Conservation (phyloP, 2,113 vertebrate genomes). For the Lagopus muta region DNA sequence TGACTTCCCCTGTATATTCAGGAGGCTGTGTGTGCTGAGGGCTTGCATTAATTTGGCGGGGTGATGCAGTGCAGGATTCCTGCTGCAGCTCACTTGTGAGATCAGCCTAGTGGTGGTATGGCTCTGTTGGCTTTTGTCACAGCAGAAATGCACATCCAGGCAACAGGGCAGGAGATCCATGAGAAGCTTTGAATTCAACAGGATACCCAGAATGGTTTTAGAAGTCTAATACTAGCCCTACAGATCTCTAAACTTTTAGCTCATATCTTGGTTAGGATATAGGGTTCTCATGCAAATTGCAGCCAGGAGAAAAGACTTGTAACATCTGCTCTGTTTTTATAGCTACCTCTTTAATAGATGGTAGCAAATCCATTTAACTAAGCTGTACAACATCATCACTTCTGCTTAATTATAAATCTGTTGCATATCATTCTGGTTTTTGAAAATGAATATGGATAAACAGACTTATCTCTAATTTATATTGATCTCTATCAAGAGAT, state of each 20-base stretch:
- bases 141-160: background rate
- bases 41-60: background rate
- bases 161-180: background rate
- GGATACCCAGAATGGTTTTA: background rate
- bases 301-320: background rate
- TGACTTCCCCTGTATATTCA: background rate
- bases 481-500: constrained; percentile 54
- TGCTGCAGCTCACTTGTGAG: background rate
- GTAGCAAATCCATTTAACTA: constrained; percentile 56
- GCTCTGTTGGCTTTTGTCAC: background rate
- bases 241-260: background rate
- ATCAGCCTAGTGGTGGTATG: background rate
- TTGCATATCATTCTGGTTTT: constrained; percentile 31
- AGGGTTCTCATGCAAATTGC: background rate
- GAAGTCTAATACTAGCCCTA: background rate
- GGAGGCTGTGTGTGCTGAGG: background rate
- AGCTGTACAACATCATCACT: constrained; percentile 40
- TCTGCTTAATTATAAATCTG: constrained; percentile 67
- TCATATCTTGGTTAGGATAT: background rate
- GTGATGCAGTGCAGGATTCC: background rate
- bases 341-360: constrained; percentile 14
- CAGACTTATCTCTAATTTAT: constrained; percentile 63
- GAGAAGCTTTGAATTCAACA: background rate
- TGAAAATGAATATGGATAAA: constrained; percentile 60
- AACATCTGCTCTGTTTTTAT: constrained; percentile 51